phyloP scores from a whole-genome alignment of 2,797 vertebrate genomes.

The Lutjanus campechanus region DNA sequence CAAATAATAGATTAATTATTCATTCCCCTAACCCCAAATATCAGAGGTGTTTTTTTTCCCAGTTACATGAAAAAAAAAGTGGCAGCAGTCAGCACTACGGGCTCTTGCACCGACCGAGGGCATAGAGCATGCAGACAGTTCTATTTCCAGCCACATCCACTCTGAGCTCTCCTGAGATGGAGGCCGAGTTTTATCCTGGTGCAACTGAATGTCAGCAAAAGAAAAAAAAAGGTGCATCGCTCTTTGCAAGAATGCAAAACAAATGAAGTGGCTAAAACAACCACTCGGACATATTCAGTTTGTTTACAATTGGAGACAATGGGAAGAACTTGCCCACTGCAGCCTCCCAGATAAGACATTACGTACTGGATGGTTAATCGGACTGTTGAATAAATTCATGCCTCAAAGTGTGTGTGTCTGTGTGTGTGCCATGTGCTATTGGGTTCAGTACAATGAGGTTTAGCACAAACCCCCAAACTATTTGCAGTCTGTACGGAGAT shows the following conservation, averaged over 20 bases:
- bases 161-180: slow-evolving; percentile 57
- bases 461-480: slow-evolving; percentile 69
- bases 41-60: slow-evolving; percentile 32
- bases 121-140: slow-evolving; percentile 58
- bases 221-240: slow-evolving; percentile 9
- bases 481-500: slow-evolving; percentile 65
- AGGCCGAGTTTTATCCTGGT: slow-evolving; percentile 49
- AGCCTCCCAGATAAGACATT: slow-evolving; percentile 33
- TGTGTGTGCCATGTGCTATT: slow-evolving; percentile 18
- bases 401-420: neutral
- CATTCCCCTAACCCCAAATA: slow-evolving; percentile 28
- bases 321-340: slow-evolving; percentile 2
- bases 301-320: slow-evolving; percentile 39
- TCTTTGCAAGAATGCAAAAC: slow-evolving; percentile 42
- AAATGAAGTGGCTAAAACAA: slow-evolving; percentile 55
- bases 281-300: slow-evolving; percentile 39
- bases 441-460: slow-evolving; percentile 60
- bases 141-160: slow-evolving; percentile 72
- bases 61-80: slow-evolving; percentile 45
- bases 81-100: slow-evolving; percentile 65
- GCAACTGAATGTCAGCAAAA: slow-evolving; percentile 59
- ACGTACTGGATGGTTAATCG: slow-evolving; percentile 52
- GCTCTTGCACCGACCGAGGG: slow-evolving; percentile 43
- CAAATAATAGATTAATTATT: slow-evolving; percentile 52
- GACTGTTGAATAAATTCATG: slow-evolving; percentile 47